Evolutionary conservation across 2,797 vertebrate genomes (phyloP), one percentile per base, ranked within the genome.

Genomic region (Sebastes itinus): DNA sequence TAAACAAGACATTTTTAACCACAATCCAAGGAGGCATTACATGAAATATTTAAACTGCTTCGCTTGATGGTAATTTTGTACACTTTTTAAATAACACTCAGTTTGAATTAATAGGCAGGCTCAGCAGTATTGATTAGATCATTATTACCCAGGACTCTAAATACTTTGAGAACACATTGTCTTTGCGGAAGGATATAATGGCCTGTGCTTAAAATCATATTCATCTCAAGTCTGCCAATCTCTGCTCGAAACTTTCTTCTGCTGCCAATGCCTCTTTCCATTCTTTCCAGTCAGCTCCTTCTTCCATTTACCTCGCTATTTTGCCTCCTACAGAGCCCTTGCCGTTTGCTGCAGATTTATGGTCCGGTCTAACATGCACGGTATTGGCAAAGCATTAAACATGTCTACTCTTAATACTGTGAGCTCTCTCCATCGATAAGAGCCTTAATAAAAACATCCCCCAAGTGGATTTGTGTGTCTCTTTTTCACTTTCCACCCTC

Each of bases 381-480:
- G 89, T 96, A 96, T 96, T 94, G 95, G 94, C 93, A 95, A 95
- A 96, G 94, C 95, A 96, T 96, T 96, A 96, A 96, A 96, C 93
- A 94, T 94, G 95, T 96, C 95, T 87, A 84, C 92, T 95, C 94
- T 95, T 96, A 96, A 95, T 96, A 95, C 92, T 90, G 89, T 89
- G 92, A 94, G 94, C 94, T 92, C 94, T 91, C 91, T 89, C 90
- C 92, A 93, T 95, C 94, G 93, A 96, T 95, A 95, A 95, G 94
- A 94, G 92, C 95, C 93, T 95, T 95, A 95, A 96, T 96, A 96
- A 96, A 96, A 95, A 94, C 95, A 95, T 95, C 94, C 88, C 92
- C 92, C 90, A 81, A 66, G 92, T 92, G 84, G 89, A 95, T 95
- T 94, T 94, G 93, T 92, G 84, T 84, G 85, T 90, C 86, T 92